Conservation (phyloP, 2,888 invertebrate species). For the Philereme vetulata region DNA sequence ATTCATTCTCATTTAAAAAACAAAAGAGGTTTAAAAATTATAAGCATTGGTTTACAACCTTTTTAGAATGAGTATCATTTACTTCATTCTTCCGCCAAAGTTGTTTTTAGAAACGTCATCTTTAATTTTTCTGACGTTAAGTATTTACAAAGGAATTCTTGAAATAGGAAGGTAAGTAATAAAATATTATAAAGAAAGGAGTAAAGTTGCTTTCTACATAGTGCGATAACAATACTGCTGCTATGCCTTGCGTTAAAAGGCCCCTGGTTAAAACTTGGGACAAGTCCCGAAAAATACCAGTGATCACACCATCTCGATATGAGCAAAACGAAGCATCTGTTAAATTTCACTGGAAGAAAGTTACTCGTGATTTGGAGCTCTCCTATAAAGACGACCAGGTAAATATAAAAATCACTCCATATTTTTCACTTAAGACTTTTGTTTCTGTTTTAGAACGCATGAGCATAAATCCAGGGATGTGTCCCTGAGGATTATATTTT, state of each 20-base stretch:
- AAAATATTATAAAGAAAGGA: not conserved
- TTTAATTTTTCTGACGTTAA: too few species aligned
- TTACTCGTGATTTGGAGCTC: constrained; percentile 63
- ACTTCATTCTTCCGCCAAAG: too few species aligned
- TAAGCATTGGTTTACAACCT: too few species aligned
- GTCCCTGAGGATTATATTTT: too few species aligned
- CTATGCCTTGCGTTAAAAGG: constrained; percentile 71
- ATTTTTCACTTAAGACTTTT: too few species aligned
- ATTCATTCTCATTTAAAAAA: too few species aligned
- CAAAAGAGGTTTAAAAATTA: too few species aligned
- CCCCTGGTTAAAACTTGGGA: constrained; percentile 68
- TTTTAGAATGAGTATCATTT: too few species aligned
- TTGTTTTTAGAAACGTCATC: too few species aligned
- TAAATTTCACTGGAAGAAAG: constrained; percentile 72
- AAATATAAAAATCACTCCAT: not conserved
- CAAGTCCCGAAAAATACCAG: constrained; percentile 54
- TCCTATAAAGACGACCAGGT: constrained; percentile 76
- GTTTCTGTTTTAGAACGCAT: too few species aligned
- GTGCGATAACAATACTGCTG: not conserved
- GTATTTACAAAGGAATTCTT: too few species aligned
- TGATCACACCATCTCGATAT: constrained; percentile 65
- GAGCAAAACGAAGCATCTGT: constrained; percentile 72
- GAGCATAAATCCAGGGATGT: too few species aligned
- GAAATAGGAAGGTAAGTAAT: not conserved
- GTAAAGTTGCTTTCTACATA: not conserved